These are phyloP conservation scores for Denticeps clupeoides DNA, from an alignment of 2,797 vertebrate genomes.

Conservation along the genomic window DNA sequence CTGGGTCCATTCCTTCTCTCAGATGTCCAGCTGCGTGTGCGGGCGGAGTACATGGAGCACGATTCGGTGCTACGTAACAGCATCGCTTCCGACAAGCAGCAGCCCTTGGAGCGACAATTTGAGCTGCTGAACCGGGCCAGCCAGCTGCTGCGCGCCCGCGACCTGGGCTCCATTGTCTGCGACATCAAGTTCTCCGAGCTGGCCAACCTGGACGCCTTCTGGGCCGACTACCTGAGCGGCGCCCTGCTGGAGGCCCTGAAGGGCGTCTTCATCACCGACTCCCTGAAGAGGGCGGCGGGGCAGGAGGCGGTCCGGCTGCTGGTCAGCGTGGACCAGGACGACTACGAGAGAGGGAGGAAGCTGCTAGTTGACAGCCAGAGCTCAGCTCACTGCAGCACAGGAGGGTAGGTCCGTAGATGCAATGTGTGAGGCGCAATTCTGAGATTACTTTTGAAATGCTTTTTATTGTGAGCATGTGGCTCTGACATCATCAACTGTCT, in stretches of 20 bases:
- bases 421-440: too few species aligned
- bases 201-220: slow-evolving; percentile 85
- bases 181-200: slow-evolving; percentile 89
- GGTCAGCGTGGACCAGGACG: slow-evolving; percentile 85
- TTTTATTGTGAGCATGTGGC: too few species aligned
- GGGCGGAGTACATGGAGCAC: slow-evolving; percentile 81
- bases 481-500: too few species aligned
- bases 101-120: slow-evolving; percentile 77
- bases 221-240: slow-evolving; percentile 83
- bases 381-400: slow-evolving; percentile 4
- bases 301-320: slow-evolving; percentile 75
- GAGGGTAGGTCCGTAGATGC: slow-evolving; percentile 1
- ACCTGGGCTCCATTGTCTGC: slow-evolving; percentile 81
- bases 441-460: too few species aligned
- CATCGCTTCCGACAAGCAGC: slow-evolving; percentile 73
- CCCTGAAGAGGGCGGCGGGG: slow-evolving; percentile 74
- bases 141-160: slow-evolving; percentile 69
- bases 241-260: slow-evolving; percentile 79
- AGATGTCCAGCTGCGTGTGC: slow-evolving; percentile 80
- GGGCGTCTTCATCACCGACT: slow-evolving; percentile 85
- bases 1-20: slow-evolving; percentile 28
- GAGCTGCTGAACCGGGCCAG: slow-evolving; percentile 79
- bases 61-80: slow-evolving; percentile 70
- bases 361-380: slow-evolving; percentile 47
- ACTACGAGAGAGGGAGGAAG: slow-evolving; percentile 76